Percentiles rank a stretch among this genome's conserved stretches.
phyloP scores from a whole-genome alignment of 2,888 invertebrate genomes.

The Drosophila flavopinicola region DNA sequence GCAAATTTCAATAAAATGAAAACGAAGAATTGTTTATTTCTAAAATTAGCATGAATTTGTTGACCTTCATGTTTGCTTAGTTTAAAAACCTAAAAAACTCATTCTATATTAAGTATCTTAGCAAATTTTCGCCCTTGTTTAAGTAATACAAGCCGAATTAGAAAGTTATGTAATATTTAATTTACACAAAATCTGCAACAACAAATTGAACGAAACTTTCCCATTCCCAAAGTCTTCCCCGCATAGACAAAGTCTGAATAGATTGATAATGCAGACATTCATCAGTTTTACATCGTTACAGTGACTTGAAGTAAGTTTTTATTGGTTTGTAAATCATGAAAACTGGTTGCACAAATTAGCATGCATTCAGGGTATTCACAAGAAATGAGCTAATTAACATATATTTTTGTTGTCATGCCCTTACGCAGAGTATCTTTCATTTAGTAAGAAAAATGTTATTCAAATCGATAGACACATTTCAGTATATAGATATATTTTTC shows the following conservation, averaged over 20 bases:
- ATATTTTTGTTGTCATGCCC: not conserved
- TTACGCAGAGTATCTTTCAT: not conserved
- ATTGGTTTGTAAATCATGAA: conserved; percentile 4
- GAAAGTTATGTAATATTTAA: conserved; percentile 5
- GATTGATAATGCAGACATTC: conserved; percentile 1
- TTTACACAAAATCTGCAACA: not conserved
- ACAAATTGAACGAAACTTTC: conserved; percentile 5
- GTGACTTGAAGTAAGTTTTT: not conserved
- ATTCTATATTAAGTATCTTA: not conserved
- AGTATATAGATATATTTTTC: no score
- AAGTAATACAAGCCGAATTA: not conserved
- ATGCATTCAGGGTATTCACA: conserved; percentile 8
- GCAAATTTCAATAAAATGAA: no score
- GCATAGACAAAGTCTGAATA: not conserved
- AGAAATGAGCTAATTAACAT: conserved; percentile 8
- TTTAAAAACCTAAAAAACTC: no score
- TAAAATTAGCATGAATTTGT: not conserved
- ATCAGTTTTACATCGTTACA: conserved; percentile 4
- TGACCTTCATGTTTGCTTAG: no score
- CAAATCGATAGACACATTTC: not conserved
- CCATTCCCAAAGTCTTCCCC: not conserved
- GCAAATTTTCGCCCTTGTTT: no score
- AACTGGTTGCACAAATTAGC: conserved; percentile 22
- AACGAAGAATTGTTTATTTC: not conserved
- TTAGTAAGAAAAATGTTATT: not conserved